These are phyloP conservation scores for Meiosimyza decipiens DNA, from an alignment of 2,888 invertebrate species.

Conservation along the genomic window DNA sequence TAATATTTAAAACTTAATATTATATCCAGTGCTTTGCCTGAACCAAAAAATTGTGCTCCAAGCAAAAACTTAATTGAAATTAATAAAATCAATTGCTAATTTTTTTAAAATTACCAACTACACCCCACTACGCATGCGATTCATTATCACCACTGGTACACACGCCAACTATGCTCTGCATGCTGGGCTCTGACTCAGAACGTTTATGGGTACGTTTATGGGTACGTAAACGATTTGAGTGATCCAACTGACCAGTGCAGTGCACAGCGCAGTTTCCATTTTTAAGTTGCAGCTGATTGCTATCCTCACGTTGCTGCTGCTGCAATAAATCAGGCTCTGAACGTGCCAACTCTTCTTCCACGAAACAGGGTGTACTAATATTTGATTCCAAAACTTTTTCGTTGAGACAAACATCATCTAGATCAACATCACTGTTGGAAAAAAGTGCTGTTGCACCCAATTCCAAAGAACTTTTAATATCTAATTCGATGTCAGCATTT, in stretches of 20 bases:
- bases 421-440: constrained; percentile 86
- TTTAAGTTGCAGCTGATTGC: constrained; percentile 27
- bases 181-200: constrained; percentile 66
- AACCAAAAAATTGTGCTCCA: no score
- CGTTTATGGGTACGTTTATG: constrained; percentile 64
- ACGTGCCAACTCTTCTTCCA: constrained; percentile 63
- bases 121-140: constrained; percentile 49
- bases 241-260: constrained; percentile 45
- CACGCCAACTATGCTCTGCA: constrained; percentile 56
- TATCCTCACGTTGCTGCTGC: constrained; percentile 46
- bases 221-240: constrained; percentile 47
- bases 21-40: constrained; percentile 28
- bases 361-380: constrained; percentile 54
- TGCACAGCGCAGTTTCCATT: constrained; percentile 26
- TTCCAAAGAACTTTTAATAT: constrained; percentile 65
- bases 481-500: constrained; percentile 60
- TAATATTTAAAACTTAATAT: constrained; percentile 22
- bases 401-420: constrained; percentile 84
- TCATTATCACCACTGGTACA: constrained; percentile 41
- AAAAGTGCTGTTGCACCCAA: constrained; percentile 82
- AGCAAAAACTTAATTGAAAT: constrained; percentile 8
- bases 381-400: constrained; percentile 72
- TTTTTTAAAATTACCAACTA: not conserved
- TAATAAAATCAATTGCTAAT: not conserved
- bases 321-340: constrained; percentile 64